These are phyloP conservation scores for Pammene aurita DNA, from an alignment of 2,888 invertebrate genomes.

Conservation along the genomic window DNA sequence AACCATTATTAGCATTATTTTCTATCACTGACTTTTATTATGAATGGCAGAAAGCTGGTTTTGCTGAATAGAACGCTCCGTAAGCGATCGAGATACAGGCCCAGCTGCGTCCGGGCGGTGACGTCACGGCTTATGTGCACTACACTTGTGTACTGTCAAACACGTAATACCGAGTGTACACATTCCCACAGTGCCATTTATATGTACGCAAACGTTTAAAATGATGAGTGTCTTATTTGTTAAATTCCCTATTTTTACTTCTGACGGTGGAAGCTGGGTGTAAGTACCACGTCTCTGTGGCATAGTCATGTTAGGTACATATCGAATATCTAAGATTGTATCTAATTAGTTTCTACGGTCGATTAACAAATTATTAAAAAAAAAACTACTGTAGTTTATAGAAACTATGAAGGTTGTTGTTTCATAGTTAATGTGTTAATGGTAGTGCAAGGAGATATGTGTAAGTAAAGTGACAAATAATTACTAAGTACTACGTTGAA, in stretches of 20 bases:
- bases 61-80: background rate
- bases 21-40: background rate
- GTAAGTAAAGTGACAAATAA: slow-evolving; percentile 27
- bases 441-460: background rate
- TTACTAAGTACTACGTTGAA: slow-evolving; percentile 28
- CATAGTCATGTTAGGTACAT: no score
- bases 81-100: slow-evolving; percentile 41
- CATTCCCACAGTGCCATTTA: background rate
- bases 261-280: no score
- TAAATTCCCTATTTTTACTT: background rate
- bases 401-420: no score
- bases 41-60: background rate
- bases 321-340: no score
- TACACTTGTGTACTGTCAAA: slow-evolving; percentile 29
- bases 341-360: no score
- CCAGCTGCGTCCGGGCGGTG: slow-evolving; percentile 56
- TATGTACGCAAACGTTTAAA: slow-evolving; percentile 11
- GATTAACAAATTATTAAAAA: no score
- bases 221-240: background rate
- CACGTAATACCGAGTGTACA: slow-evolving; percentile 13
- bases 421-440: background rate
- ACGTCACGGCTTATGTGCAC: slow-evolving; percentile 41
- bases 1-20: background rate
- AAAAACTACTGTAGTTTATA: no score
- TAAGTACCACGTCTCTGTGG: no score